These are phyloP conservation scores for Gibbula magus DNA, from an alignment of 2,888 invertebrate species.

Conservation along the genomic window DNA sequence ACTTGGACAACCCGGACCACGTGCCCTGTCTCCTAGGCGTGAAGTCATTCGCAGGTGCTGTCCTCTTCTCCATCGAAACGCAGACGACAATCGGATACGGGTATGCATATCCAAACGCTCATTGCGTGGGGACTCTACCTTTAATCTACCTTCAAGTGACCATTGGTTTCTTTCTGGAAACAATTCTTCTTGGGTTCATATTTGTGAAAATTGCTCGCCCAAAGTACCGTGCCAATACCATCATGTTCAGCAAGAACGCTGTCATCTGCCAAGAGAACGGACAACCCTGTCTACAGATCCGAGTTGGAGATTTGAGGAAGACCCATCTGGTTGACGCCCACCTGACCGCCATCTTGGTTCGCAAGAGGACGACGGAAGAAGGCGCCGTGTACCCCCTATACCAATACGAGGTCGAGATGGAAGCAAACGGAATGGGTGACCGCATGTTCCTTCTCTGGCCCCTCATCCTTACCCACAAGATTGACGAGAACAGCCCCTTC, in stretches of 20 bases:
- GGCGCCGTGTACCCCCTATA: conserved; percentile 94
- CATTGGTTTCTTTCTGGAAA: conserved; percentile 85
- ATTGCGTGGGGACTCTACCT: conserved; percentile 92
- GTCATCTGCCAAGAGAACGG: conserved; percentile 83
- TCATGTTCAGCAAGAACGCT: conserved; percentile 89
- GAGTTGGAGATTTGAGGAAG: conserved; percentile 75
- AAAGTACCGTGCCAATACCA: conserved; percentile 93
- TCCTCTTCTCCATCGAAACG: conserved; percentile 96
- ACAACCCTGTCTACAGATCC: conserved; percentile 69
- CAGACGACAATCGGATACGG: conserved; percentile 97
- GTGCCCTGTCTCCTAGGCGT: conserved; percentile 81
- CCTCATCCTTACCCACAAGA: conserved; percentile 94
- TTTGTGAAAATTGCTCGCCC: conserved; percentile 96
- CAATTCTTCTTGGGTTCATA: conserved; percentile 85
- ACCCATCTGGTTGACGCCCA: conserved; percentile 84
- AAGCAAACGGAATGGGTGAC: conserved; percentile 93
- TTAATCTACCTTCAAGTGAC: conserved; percentile 87
- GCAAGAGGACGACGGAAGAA: conserved; percentile 92
- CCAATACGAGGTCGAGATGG: conserved; percentile 92
- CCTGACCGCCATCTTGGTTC: conserved; percentile 93
- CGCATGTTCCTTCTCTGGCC: conserved; percentile 98
- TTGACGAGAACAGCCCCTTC: conserved; percentile 90
- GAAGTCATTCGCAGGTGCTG: conserved; percentile 90
- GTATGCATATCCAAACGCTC: conserved; percentile 88
- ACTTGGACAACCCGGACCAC: conserved; percentile 67